Evolutionary conservation across 2,113 vertebrate genomes (phyloP), one percentile per base, ranked within the genome.

Genomic region (Pterocles gutturalis): DNA sequence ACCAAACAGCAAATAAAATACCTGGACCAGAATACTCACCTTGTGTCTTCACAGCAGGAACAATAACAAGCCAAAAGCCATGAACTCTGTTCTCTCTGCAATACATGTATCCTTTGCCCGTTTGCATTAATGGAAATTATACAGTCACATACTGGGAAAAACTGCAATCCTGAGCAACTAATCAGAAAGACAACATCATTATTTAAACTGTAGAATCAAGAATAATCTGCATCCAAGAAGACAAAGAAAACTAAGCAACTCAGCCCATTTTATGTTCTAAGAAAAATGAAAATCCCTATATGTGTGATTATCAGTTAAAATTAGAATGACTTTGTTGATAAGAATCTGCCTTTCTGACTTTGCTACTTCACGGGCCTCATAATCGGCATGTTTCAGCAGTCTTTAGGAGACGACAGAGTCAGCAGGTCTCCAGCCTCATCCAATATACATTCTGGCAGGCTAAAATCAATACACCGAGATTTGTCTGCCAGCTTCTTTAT

Each of bases 381-480:
- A 20, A 65, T 81, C 53, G 29, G 93, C 83, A 86, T 64, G 54
- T 86, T 96, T 86, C 90, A 94, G 91, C 76, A 95, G 67, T 36
- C 77, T 87, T 62, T 11, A 62, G 84, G 69, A 89, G 62, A 91
- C 64, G 72, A 58, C 91, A 61, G 79, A 92, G 91, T 57, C 89
- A 96, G 93, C 93, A 93, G 92, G 64, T 84, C 92, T 96, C 82
- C 70, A 81, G 84, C 36, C 87, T 70, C 89, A 95, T 88, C 94
- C 95, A 76, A 70, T 62, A 95, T 72, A 43, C 36, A 79, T 92
- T 66, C 89, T 94, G 89, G 85, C 92, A 96, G 80, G 70, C 71
- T 54, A 72, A 90, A 96, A 96, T 90, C 97, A 65, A 84, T 95
- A 62, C 89, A 15, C 36, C 25, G 61, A 62, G 65, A 61, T 87